Base-by-base conservation (phyloP, 2,888 invertebrate genomes). In the Platerodrilus igneus region DNA sequence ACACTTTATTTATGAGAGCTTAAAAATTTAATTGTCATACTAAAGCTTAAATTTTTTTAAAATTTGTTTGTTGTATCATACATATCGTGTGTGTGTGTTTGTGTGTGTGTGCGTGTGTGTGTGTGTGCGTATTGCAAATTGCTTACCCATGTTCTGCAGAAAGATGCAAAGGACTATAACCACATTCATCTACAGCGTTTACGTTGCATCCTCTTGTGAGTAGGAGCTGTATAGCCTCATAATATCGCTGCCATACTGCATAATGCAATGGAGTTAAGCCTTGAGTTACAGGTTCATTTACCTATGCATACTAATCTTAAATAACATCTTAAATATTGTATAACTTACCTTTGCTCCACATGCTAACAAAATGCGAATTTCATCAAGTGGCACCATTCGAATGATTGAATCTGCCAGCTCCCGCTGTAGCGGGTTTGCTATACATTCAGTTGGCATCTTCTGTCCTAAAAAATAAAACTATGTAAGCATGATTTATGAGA, bases 381-480 rank as follows among this genome's bases (percentile, higher is more conserved):
- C 93, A 56, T 90, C 88, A 41, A 92, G 68, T 0, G 90, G 83
- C 26, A 88, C 86, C 78, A 88, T 83, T 35, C 87, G 78, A 50
- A 90, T 88, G 66, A 94, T 91, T 60, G 86, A 85, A 72, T 94
- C 93, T 0, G 91, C 91, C 51, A 93, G 72, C 66, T 90, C 86
- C 51, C 91, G 74, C 71, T 90, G 89, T 48, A 89, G 73, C 22
- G 83, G 81, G 67, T 85, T 84, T 48, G 75, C 74, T 50, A 79
- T 77, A 67, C 81, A 80, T 62, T 83, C 83, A n/a, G 81, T 77
- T 39, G 83, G 83, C 84, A 84, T 84, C 60, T 57, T 62, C 53
- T 55, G 48, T n/a, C n/a, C n/a, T n/a, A n/a, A n/a, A n/a, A n/a
- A n/a, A n/a, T 40, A 39, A n/a, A n/a, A n/a, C n/a, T n/a, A n/a